phyloP scores from a whole-genome alignment of 2,888 invertebrate genomes.

The Halocaridina rubra region DNA sequence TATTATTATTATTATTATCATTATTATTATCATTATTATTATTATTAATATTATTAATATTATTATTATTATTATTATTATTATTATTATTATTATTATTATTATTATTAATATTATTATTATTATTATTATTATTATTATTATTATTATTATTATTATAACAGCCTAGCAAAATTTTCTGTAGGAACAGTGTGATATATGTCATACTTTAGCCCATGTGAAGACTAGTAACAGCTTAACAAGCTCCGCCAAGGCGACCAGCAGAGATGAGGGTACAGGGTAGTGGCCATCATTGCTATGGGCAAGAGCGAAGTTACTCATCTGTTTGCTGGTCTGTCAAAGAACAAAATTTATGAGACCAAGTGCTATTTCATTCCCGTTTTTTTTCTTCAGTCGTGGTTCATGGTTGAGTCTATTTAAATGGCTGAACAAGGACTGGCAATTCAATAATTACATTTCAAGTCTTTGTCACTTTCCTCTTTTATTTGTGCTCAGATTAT shows the following conservation, averaged over 20 bases:
- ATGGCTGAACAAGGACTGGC: background rate
- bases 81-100: background rate
- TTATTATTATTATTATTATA: background rate
- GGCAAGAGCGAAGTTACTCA: slow-evolving; percentile 27
- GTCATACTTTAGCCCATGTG: slow-evolving; percentile 23
- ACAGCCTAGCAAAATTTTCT: background rate
- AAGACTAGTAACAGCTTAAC: slow-evolving; percentile 19
- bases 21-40: too few species aligned
- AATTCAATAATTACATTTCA: background rate
- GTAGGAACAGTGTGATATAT: too few species aligned
- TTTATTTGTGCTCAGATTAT: too few species aligned
- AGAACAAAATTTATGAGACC: background rate
- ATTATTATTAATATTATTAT: background rate
- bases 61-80: background rate
- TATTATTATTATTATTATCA: too few species aligned
- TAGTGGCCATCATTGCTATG: background rate
- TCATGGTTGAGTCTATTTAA: background rate
- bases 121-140: background rate
- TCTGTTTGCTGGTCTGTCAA: slow-evolving; percentile 39
- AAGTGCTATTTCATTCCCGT: too few species aligned
- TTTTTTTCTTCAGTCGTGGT: too few species aligned
- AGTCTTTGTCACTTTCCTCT: too few species aligned
- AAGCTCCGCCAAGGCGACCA: slow-evolving; percentile 30
- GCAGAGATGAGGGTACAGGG: slow-evolving; percentile 21
- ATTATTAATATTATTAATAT: background rate